Evolutionary conservation across 2,888 invertebrate species (phyloP), one percentile per base, ranked within the genome.

Genomic region (Tipula helvola): DNA sequence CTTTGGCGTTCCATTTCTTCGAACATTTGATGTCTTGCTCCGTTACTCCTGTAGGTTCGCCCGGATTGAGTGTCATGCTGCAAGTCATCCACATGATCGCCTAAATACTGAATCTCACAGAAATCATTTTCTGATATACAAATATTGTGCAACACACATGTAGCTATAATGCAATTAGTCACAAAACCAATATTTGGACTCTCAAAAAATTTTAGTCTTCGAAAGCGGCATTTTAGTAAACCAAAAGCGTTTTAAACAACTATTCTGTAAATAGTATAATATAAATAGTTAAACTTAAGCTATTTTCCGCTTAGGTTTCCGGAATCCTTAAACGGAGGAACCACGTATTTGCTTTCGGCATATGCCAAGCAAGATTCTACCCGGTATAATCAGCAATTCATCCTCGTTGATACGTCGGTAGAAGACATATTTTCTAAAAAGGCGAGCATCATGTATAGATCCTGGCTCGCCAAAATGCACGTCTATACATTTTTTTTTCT

Each of bases 361-460:
- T 90, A 90, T 5, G 44, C 89, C 89, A 16, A 89, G 36, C n/a
- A 89, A n/a, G n/a, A n/a, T n/a, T n/a, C n/a, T n/a, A n/a, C n/a
- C n/a, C n/a, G n/a, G n/a, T n/a, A n/a, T n/a, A n/a, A n/a, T n/a
- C n/a, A n/a, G n/a, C n/a, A n/a, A n/a, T n/a, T n/a, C n/a, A n/a
- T n/a, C n/a, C n/a, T n/a, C n/a, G n/a, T n/a, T n/a, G n/a, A n/a
- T n/a, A n/a, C n/a, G n/a, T n/a, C n/a, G n/a, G n/a, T n/a, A 47
- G 87, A 71, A 18, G 8, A 16, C 16, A 3, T 28, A 89, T 86
- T 87, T 88, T 16, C 86, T 87, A 12, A 89, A 87, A 36, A 89
- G 87, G 86, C 88, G 86, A n/a, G 88, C 88, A 86, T 89, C 89
- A 83, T 89, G 88, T 8, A 89, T 88, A 0, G 89, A 87, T 13